Evolutionary conservation across 2,888 invertebrate genomes (phyloP), one percentile per base, ranked within the genome.

Genomic region (Ypsolopha sequella): DNA sequence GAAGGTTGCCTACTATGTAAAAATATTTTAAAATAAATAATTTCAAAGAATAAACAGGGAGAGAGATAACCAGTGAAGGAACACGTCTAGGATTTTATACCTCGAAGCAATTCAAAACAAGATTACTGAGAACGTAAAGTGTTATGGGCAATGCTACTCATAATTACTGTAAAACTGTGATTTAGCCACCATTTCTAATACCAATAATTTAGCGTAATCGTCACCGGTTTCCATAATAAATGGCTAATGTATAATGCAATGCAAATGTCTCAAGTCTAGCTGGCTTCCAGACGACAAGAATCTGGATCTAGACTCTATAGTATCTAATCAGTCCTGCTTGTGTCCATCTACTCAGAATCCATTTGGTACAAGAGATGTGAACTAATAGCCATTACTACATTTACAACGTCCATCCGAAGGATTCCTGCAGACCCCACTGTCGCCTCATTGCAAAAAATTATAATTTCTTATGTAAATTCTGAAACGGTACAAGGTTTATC

Each of bases 301-400:
- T 60, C 60, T 64, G 64, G 62, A 65, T 63, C 66, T 68, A 60
- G 52, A 39, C 35, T 58, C 70, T 67, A 71, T 67, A 71, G 71
- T 60, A 60, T 60, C 67, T 77, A 79, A 78, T 80, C 74, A 76
- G 67, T 68, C 71, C 69, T 70, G 67, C 72, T 65, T 65, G 62
- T 70, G 67, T 73, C 63, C 68, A 71, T 70, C 72, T 79, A 80
- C 76, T 62, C 58, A 65, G 76, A 80, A 78, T 71, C 76, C 76
- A 76, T 74, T 72, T 70, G 52, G 51, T 50, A 11, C 66, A 65
- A 65, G 67, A 68, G 70, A 74, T 66, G 69, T 70, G 63, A 67
- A 72, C 73, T 72, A 75, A 79, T 73, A 77, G 73, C 74, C 76
- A 78, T 80, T 75, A 80, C 73, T 74, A 73, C 71, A 73, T 76